Evolutionary conservation across 2,888 invertebrate genomes (phyloP), one percentile per base, ranked within the genome.

Genomic region (Hesperia comma): DNA sequence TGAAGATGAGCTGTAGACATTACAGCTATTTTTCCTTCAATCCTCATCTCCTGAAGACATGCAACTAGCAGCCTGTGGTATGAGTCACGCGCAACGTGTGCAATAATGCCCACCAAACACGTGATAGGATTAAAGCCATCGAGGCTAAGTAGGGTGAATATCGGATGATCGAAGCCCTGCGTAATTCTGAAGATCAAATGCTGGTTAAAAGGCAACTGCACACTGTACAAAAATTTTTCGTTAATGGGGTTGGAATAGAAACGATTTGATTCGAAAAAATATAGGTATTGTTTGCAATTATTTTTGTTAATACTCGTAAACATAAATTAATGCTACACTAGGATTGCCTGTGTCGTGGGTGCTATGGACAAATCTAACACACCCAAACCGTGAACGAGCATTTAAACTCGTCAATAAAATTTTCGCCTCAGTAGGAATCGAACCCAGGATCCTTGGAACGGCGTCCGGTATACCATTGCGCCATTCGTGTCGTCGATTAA

Each of bases 51-150:
- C 46, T 17, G 7, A 17, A 15, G 6, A 14, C 46, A 15, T 46
- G 15, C 17, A 6, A 6, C 12, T 7, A 17, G 43, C 8, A 15
- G 8, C 43, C 6, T 46, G 17, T 46, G 2, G 49, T 17, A 60
- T 63, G 62, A 63, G 54, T 63, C 62, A 63, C 33, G 43, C 32
- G 17, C 62, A 55, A 55, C 55, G 55, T 61, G 41, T 41, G 6
- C 21, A 14, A 32, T 2, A 41, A 1, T 26, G 21, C 32, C 55
- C 53, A 26, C 41, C 32, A 14, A 43, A 71, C 63, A 71, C 63
- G 51, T 75, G 75, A 78, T 72, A 75, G 67, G 53, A 56, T 57
- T 63, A 60, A 56, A 43, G 55, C 15, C 46, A 56, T 12, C 63
- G 37, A 55, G 19, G 49, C 43, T 63, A 63, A 63, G 63, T 43